These are phyloP conservation scores for Brachypterus glaber DNA, from an alignment of 2,888 invertebrate species.

Conservation along the genomic window DNA sequence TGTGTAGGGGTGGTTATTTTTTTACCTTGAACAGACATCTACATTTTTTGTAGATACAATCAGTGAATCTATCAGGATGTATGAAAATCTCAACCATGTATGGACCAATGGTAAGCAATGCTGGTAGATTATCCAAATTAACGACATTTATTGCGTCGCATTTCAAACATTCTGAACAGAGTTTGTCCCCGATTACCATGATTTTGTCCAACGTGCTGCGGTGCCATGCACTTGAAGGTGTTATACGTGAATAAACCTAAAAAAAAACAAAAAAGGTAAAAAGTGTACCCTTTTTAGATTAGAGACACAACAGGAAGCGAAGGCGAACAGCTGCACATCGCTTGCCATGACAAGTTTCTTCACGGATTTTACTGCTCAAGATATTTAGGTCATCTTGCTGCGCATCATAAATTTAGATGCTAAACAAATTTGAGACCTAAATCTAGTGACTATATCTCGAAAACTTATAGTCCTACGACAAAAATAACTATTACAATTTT, in stretches of 20 bases:
- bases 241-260: constrained; percentile 52
- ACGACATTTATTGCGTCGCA: constrained; percentile 44
- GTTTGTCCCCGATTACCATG: constrained; percentile 48
- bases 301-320: neutral
- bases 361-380: no score
- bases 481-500: no score
- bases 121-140: constrained; percentile 47
- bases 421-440: no score
- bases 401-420: no score
- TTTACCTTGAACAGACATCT: constrained; percentile 44
- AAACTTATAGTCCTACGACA: no score
- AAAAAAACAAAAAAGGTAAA: constrained; percentile 9
- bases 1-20: no score
- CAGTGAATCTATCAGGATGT: constrained; percentile 45
- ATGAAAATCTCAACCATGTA: constrained; percentile 50
- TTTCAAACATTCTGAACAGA: constrained; percentile 46
- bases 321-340: no score
- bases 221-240: constrained; percentile 52
- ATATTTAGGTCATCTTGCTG: no score
- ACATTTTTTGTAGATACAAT: constrained; percentile 42
- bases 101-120: constrained; percentile 48
- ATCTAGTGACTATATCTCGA: no score
- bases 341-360: no score
- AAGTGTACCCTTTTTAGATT: neutral
- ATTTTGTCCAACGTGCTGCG: constrained; percentile 50